Conservation (phyloP, 2,797 vertebrate species). For the Coccyzus lansbergi region DNA sequence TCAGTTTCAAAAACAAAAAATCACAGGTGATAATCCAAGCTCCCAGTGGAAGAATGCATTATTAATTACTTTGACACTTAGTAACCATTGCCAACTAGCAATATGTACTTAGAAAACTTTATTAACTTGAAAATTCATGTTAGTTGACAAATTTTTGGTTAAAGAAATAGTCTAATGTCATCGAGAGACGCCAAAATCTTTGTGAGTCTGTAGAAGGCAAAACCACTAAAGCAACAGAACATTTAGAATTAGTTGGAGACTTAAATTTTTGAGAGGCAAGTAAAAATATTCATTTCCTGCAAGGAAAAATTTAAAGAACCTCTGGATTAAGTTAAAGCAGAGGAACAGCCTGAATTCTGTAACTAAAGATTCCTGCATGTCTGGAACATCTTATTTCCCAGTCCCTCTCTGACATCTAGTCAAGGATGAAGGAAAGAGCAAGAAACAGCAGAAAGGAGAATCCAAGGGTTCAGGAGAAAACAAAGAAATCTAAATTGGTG, state of each 20-base stretch:
- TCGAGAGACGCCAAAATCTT: not conserved
- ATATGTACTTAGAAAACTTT: not conserved
- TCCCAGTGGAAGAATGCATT: not conserved
- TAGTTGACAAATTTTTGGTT: not conserved
- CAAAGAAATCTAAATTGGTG: not conserved
- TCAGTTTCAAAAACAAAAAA: not conserved
- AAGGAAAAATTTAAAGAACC: constrained; percentile 41
- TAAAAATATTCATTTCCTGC: not conserved
- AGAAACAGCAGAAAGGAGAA: not conserved
- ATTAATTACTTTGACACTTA: not conserved
- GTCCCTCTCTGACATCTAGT: constrained; percentile 44
- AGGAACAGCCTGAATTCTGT: constrained; percentile 35
- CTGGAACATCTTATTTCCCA: constrained; percentile 41
- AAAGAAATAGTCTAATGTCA: not conserved
- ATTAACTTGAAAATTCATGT: not conserved
- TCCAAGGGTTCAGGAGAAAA: not conserved
- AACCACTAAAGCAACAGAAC: not conserved
- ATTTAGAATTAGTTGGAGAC: constrained; percentile 20
- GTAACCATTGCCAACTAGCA: not conserved
- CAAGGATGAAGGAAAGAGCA: constrained; percentile 41
- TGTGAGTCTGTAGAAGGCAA: not conserved
- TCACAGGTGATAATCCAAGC: not conserved
- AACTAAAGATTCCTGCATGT: constrained; percentile 36
- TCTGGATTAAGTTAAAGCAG: constrained; percentile 52
- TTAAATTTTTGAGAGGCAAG: constrained; percentile 19